Evolutionary conservation across 1,140 invertebrate species (phyloP).

Genomic region (Drosophila yakuba): DNA sequence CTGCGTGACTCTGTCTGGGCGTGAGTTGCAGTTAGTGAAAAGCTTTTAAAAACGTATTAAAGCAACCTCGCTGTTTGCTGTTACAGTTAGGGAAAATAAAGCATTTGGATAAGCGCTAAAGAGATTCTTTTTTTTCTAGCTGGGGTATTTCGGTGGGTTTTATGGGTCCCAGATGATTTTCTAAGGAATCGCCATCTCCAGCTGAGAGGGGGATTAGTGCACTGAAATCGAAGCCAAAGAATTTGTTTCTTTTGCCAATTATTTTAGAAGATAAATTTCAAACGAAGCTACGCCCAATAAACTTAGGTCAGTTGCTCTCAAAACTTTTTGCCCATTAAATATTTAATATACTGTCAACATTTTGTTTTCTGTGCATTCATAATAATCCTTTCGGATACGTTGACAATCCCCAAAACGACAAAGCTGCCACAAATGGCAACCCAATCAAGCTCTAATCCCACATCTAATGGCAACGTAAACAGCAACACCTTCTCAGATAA

Average conservation of each 20-base stretch:
- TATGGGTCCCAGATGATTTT: slow-evolving; percentile 5
- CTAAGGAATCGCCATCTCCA: slow-evolving; percentile 15
- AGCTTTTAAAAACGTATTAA: slow-evolving; percentile 40
- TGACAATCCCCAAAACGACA: slow-evolving; percentile 52
- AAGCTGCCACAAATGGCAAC: slow-evolving; percentile 61
- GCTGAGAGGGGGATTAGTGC: slow-evolving; percentile 6
- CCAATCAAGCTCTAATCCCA: slow-evolving; percentile 62
- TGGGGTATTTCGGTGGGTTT: background rate
- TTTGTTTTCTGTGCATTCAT: slow-evolving; percentile 1
- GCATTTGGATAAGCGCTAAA: slow-evolving; percentile 20
- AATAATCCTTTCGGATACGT: slow-evolving; percentile 38
- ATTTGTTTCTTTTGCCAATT: background rate
- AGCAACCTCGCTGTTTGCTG: background rate
- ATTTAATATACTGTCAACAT: too few species aligned
- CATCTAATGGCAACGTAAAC: slow-evolving; percentile 58
- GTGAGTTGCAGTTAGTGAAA: slow-evolving; percentile 38
- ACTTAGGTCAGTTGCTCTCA: too few species aligned
- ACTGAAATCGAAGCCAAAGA: background rate
- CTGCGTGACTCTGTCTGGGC: slow-evolving; percentile 43
- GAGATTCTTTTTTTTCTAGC: slow-evolving; percentile 30
- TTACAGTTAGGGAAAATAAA: slow-evolving; percentile 31
- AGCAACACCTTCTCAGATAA: slow-evolving; percentile 59
- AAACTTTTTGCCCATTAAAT: too few species aligned
- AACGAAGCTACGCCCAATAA: too few species aligned
- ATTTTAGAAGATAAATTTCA: background rate